Evolutionary conservation across 2,797 vertebrate genomes (phyloP).

Genomic region (Chelonia mydas): DNA sequence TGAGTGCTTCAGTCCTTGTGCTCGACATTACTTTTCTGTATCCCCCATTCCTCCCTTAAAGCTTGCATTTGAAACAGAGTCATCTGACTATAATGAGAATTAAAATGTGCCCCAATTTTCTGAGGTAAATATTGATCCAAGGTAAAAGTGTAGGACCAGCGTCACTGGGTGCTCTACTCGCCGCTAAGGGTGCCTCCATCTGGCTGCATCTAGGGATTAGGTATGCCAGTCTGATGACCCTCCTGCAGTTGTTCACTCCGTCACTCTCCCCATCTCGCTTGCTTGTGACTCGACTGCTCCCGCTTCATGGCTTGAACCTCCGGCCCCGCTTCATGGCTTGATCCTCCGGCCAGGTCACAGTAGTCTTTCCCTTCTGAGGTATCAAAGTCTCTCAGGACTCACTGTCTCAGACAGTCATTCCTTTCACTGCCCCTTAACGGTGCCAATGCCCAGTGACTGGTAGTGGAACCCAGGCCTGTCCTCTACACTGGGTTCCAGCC

Average conservation of each 20-base stretch:
- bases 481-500: no score
- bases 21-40: neutral
- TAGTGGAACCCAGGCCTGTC: no score
- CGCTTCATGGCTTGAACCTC: neutral
- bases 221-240: rapidly evolving
- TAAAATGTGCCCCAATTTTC: neutral
- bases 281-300: neutral
- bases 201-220: neutral
- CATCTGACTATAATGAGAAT: neutral
- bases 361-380: neutral
- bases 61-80: neutral
- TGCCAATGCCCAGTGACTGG: neutral
- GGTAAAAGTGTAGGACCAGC: neutral
- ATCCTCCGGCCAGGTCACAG: neutral
- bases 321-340: neutral
- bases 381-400: neutral
- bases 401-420: neutral
- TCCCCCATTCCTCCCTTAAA: neutral
- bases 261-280: neutral
- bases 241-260: neutral
- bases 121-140: neutral
- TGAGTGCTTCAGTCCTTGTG: neutral
- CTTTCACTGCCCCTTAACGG: neutral
- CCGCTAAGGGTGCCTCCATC: neutral
- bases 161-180: neutral